Evolutionary conservation across 2,113 vertebrate species (phyloP).

Genomic region (Parus major): DNA sequence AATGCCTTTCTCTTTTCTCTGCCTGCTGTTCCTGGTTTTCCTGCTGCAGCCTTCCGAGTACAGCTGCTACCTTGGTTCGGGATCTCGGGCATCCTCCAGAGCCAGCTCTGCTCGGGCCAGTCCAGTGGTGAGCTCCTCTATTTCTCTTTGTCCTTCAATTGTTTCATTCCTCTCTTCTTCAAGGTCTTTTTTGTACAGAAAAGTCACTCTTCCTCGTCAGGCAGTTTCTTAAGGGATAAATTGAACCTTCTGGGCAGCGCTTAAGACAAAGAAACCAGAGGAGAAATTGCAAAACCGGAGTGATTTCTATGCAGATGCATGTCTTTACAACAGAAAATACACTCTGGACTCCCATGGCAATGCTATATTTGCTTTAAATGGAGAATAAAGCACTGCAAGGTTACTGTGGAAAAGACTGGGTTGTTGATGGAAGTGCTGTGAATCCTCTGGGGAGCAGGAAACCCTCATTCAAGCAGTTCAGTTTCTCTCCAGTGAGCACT

Average conservation of each 20-base stretch:
- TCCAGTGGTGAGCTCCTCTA: conserved; percentile 89
- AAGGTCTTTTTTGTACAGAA: neutral
- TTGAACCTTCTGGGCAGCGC: neutral
- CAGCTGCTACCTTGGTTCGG: conserved; percentile 83
- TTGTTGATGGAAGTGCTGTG: neutral
- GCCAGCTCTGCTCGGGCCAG: conserved; percentile 94
- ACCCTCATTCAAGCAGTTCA: neutral
- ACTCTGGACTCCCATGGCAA: neutral
- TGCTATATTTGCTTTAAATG: neutral
- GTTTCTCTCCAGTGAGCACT: neutral
- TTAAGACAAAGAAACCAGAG: neutral
- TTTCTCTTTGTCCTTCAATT: neutral
- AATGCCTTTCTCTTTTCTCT: conserved; percentile 61
- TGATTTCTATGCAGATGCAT: neutral
- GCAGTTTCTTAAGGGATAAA: neutral
- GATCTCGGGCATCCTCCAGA: conserved; percentile 90
- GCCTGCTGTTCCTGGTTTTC: conserved; percentile 21
- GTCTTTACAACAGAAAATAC: neutral
- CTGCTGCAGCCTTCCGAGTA: conserved; percentile 85
- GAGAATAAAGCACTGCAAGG: neutral
- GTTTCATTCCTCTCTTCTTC: neutral
- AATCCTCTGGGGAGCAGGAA: neutral
- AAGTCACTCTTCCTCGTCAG: neutral
- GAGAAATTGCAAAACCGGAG: neutral
- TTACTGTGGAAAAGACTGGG: neutral